These are phyloP conservation scores for Macaca fascicularis DNA, from an alignment of 2,113 vertebrate species.

Conservation along the genomic window DNA sequence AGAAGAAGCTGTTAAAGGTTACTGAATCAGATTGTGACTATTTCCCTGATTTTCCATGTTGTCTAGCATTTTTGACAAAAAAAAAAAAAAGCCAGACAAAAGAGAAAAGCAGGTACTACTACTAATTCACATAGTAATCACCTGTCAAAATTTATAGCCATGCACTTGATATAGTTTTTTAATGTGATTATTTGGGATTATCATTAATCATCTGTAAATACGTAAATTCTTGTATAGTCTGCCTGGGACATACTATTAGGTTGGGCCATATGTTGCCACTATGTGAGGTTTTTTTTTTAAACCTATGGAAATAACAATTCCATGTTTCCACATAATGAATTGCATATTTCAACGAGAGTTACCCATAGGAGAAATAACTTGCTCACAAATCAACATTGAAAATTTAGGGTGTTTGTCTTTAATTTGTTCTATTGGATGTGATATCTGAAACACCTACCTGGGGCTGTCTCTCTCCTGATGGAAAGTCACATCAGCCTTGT, in stretches of 20 bases:
- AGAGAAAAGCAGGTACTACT: neutral
- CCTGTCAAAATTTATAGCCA: neutral
- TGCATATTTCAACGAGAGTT: neutral
- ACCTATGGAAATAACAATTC: neutral
- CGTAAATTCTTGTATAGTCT: neutral
- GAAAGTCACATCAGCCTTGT: neutral
- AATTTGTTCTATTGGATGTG: neutral
- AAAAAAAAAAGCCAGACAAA: neutral
- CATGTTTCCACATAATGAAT: neutral
- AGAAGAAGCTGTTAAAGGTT: neutral
- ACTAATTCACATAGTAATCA: neutral
- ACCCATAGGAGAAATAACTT: neutral
- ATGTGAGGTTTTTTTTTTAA: neutral
- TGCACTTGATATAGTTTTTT: neutral
- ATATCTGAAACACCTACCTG: neutral
- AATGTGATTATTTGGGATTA: neutral
- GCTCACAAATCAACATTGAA: neutral
- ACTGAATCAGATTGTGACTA: neutral
- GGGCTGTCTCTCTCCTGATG: neutral
- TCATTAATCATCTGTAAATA: neutral
- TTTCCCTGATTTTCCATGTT: neutral
- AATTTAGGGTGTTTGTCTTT: neutral
- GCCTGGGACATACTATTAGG: neutral
- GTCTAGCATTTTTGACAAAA: neutral
- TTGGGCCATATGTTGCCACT: neutral